These are phyloP conservation scores for Drosophila biarmipes DNA, from an alignment of 1,140 invertebrate species.

Conservation along the genomic window DNA sequence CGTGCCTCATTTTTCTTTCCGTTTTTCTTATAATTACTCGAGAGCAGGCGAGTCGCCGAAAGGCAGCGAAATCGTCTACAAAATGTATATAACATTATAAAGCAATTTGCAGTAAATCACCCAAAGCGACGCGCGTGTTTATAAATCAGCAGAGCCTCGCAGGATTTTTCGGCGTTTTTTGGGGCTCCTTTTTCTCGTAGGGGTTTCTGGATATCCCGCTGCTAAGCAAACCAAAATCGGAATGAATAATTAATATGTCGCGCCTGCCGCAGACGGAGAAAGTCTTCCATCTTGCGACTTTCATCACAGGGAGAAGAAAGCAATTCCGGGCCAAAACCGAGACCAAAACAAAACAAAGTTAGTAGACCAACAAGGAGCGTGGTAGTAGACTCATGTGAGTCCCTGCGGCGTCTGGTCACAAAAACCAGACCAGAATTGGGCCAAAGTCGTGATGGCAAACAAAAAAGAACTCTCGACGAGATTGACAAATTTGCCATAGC, in stretches of 20 bases:
- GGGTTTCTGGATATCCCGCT: constrained; percentile 36
- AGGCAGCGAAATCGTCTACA: constrained; percentile 42
- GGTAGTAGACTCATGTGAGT: constrained; percentile 61
- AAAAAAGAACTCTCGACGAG: constrained; percentile 40
- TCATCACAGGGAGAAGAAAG: constrained; percentile 31
- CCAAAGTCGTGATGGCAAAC: constrained; percentile 34
- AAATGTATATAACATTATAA: constrained; percentile 82
- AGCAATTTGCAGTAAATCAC: constrained; percentile 83
- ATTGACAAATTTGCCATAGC: constrained; percentile 75
- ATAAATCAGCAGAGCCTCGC: constrained; percentile 68
- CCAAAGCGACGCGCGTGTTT: constrained; percentile 77
- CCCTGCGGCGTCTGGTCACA: constrained; percentile 55
- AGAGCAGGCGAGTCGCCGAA: constrained; percentile 51
- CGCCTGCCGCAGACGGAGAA: constrained; percentile 63
- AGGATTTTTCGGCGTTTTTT: neutral
- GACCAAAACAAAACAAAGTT: constrained; percentile 44
- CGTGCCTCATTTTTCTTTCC: constrained; percentile 31
- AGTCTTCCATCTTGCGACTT: constrained; percentile 31
- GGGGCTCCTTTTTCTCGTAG: neutral
- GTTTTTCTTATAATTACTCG: constrained; percentile 67
- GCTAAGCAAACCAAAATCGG: constrained; percentile 69
- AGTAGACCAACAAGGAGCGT: constrained; percentile 6
- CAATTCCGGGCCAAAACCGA: constrained; percentile 32
- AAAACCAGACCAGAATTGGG: constrained; percentile 9
- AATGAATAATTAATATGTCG: constrained; percentile 83